Evolutionary conservation across 2,888 invertebrate species (phyloP).

Genomic region (Chelonus formosanus): DNA sequence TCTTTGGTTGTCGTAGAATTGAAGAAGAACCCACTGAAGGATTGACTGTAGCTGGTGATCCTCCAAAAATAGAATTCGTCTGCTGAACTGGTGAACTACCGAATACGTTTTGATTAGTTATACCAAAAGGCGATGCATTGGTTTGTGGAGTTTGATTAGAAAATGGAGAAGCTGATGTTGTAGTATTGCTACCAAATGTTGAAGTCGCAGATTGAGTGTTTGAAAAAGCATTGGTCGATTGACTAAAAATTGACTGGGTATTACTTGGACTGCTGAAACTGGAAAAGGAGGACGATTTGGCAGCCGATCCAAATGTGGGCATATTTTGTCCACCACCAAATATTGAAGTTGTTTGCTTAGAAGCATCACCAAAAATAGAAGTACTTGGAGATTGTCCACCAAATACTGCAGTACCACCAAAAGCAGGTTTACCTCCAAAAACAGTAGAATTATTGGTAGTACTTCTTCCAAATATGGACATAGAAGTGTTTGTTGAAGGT

Average conservation of each 20-base stretch:
- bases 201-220: constrained; percentile 47
- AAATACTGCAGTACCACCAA: constrained; percentile 49
- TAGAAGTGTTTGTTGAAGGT: constrained; percentile 14
- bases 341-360: constrained; percentile 42
- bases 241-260: constrained; percentile 47
- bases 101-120: constrained; percentile 43
- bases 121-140: constrained; percentile 49
- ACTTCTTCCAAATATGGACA: constrained; percentile 48
- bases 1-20: constrained; percentile 50
- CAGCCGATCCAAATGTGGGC: constrained; percentile 31
- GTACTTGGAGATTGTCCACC: constrained; percentile 40
- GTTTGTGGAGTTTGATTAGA: constrained; percentile 42
- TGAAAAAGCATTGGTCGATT: constrained; percentile 46
- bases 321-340: constrained; percentile 46
- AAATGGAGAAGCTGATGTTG: constrained; percentile 47
- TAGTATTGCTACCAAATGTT: constrained; percentile 43
- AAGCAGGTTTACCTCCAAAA: constrained; percentile 54
- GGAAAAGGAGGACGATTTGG: neutral
- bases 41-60: constrained; percentile 20
- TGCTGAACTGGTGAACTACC: constrained; percentile 34
- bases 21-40: constrained; percentile 30
- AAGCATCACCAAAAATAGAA: constrained; percentile 50
- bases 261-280: constrained; percentile 23
- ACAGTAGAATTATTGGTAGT: constrained; percentile 43
- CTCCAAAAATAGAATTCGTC: constrained; percentile 37